Evolutionary conservation across 2,113 vertebrate species (phyloP).

Genomic region (Sialia sialis): DNA sequence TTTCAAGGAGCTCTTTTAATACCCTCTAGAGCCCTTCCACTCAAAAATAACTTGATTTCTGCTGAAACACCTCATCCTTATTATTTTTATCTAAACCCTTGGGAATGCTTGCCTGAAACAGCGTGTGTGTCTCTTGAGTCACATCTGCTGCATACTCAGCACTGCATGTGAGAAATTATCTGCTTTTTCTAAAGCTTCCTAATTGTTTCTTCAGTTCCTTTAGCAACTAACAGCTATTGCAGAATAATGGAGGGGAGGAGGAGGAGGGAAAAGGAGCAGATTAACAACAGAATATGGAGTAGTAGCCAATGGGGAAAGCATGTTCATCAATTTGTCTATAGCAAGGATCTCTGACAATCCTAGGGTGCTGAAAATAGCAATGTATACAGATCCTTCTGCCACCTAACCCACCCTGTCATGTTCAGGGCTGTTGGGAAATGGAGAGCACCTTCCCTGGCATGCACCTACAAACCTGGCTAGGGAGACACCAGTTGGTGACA

Average conservation of each 20-base stretch:
- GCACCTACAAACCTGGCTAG: not conserved
- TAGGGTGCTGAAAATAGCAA: not conserved
- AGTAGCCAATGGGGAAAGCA: not conserved
- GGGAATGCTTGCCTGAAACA: slow-evolving; percentile 1
- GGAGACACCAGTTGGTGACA: not conserved
- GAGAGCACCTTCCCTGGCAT: not conserved
- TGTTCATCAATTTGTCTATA: not conserved
- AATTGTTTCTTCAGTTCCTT: slow-evolving; percentile 36
- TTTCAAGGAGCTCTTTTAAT: not conserved
- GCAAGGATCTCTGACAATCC: not conserved
- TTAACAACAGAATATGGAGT: not conserved
- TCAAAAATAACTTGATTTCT: slow-evolving; percentile 36
- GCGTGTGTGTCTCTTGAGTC: slow-evolving; percentile 24
- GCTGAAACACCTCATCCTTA: not conserved
- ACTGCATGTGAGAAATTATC: slow-evolving; percentile 1
- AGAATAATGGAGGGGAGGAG: not conserved
- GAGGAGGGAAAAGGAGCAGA: not conserved
- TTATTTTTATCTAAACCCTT: slow-evolving; percentile 34
- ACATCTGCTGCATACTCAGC: slow-evolving; percentile 12
- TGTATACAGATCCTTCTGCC: not conserved
- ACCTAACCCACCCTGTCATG: not conserved
- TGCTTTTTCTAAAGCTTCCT: slow-evolving; percentile 10
- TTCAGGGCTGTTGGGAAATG: not conserved
- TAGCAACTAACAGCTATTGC: not conserved
- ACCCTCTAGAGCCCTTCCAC: not conserved